Conservation (phyloP, 53 echinoderm and acorn worm genomes). For the Apostichopus leukothele region DNA sequence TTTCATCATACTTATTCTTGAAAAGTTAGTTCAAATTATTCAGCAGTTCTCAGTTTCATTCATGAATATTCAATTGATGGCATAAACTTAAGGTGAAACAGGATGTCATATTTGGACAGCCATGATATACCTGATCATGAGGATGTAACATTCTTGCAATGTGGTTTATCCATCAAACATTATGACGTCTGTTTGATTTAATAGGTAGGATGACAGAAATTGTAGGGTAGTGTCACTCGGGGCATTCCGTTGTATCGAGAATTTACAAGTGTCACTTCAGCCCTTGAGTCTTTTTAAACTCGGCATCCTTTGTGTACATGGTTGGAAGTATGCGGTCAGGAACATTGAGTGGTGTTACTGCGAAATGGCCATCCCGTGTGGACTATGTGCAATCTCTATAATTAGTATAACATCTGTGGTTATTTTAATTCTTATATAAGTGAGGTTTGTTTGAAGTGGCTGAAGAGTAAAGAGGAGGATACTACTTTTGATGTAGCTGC, state of each 20-base stretch:
- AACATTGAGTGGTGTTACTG: not conserved
- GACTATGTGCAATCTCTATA: not conserved
- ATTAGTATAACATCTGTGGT: not conserved
- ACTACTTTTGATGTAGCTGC: too few relatives aligned
- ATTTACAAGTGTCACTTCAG: not conserved
- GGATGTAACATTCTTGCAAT: not conserved
- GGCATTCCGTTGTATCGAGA: not conserved
- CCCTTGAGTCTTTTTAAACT: not conserved
- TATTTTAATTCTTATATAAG: not conserved
- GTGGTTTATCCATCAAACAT: not conserved
- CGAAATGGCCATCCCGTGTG: not conserved
- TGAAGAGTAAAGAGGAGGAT: too few relatives aligned
- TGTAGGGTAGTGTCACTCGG: not conserved
- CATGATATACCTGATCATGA: too few relatives aligned
- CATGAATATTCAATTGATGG: too few relatives aligned
- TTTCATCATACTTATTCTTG: too few relatives aligned
- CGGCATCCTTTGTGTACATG: not conserved
- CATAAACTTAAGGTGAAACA: too few relatives aligned
- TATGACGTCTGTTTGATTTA: not conserved
- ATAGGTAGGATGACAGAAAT: not conserved
- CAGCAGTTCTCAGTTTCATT: too few relatives aligned
- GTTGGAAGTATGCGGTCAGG: not conserved
- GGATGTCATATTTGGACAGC: too few relatives aligned
- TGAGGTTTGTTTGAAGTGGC: too few relatives aligned
- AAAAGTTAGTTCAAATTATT: too few relatives aligned